These are phyloP conservation scores for Epinotia demarniana DNA, from an alignment of 2,888 invertebrate species.

Conservation along the genomic window DNA sequence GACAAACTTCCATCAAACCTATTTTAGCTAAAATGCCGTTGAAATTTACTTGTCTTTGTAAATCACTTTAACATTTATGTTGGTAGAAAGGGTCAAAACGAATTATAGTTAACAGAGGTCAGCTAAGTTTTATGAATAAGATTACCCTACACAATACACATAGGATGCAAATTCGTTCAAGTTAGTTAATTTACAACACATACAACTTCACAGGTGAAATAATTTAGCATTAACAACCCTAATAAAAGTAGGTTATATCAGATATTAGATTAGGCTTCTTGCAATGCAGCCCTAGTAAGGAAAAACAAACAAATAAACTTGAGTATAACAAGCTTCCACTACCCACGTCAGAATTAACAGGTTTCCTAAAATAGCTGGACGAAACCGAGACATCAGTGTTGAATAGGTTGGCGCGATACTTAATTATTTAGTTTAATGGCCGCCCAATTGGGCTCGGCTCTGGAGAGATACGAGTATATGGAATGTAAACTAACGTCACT, in stretches of 20 bases:
- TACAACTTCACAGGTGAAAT: background rate
- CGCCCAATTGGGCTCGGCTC: background rate
- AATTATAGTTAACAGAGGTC: no score
- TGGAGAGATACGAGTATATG: background rate
- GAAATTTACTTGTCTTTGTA: no score
- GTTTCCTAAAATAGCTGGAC: conserved; percentile 30
- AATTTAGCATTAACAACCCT: background rate
- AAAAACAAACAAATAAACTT: background rate
- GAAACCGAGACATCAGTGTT: background rate
- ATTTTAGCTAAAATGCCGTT: no score
- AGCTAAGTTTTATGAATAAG: no score
- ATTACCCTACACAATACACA: no score
- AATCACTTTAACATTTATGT: no score
- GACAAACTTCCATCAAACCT: no score
- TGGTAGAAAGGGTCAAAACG: no score
- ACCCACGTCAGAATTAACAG: conserved; percentile 20
- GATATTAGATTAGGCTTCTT: background rate
- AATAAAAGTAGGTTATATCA: background rate
- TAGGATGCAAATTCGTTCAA: no score
- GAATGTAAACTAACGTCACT: background rate
- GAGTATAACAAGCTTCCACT: background rate
- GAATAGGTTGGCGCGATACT: conserved; percentile 10
- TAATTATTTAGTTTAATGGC: conserved; percentile 30
- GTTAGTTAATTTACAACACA: no score
- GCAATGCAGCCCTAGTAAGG: background rate